Conservation (phyloP, 2,113 vertebrate genomes). For the Cairina moschata region DNA sequence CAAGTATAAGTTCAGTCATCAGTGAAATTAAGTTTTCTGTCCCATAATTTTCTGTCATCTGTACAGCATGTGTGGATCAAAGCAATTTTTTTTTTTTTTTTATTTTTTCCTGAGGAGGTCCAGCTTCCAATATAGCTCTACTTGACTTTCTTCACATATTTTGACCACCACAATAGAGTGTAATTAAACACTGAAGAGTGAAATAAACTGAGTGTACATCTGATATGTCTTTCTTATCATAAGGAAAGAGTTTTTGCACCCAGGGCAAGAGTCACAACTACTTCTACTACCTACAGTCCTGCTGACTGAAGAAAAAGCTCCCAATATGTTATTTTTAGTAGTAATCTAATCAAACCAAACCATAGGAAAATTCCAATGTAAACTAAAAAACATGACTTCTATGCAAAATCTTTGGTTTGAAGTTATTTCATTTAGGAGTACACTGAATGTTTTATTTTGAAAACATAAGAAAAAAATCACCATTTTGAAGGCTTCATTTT, state of each 20-base stretch:
- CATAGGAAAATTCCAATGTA: background rate
- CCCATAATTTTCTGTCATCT: background rate
- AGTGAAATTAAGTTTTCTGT: slow-evolving; percentile 27
- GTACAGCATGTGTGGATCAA: background rate
- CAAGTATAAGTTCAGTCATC: background rate
- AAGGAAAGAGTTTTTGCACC: background rate
- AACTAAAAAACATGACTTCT: background rate
- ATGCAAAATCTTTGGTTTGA: background rate
- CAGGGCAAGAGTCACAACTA: background rate
- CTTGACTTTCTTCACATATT: background rate
- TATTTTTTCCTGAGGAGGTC: background rate
- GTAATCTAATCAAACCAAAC: background rate
- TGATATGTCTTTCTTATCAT: background rate
- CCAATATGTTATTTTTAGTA: background rate
- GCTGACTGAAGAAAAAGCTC: background rate
- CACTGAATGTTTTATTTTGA: background rate
- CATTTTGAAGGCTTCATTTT: background rate
- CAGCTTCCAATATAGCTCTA: background rate
- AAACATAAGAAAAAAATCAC: background rate
- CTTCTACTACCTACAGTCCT: background rate
- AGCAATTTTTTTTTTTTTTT: background rate
- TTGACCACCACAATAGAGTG: background rate
- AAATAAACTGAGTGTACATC: background rate
- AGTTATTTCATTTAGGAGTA: background rate
- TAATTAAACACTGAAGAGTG: background rate